Base-by-base conservation (phyloP, 2,113 vertebrate genomes). In the Oreotrochilus melanogaster region DNA sequence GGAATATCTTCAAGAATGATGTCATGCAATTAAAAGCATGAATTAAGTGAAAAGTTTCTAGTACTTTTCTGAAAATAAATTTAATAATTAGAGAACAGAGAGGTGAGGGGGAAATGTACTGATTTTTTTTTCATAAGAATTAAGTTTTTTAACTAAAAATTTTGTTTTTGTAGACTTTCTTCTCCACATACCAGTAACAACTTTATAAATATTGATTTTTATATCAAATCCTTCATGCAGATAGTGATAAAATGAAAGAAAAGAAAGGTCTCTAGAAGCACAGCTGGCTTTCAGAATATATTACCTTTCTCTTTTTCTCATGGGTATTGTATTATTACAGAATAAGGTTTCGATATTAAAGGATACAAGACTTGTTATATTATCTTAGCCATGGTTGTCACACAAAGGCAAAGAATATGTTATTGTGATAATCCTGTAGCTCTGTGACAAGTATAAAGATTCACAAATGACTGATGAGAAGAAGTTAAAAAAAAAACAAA, bases 291-390 rank as follows among this genome's bases (percentile, higher is more conserved):
- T 88, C 12, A 42, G 21, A 27, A 76, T 43, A 54, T 13, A 1
- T 13, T 64, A 23, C 1, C 18, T 84, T 74, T 70, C 16, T 48
- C 8, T 88, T 82, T 86, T 88, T 66, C 42, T 70, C 6, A 12
- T 61, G 11, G 0, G 1, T 56, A 21, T 4, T 1, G 0, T 28
- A 13, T 5, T 72, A 66, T 5, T 57, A 13, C 53, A 58, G n/a
- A 62, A 67, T 23, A 64, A 27, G 6, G 33, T 61, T 78, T 51
- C 74, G 5, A 1, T 58, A 14, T 48, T 66, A 75, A 57, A 85
- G 70, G 15, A 28, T 31, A 48, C 2, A 42, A 1, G 27, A 1
- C 6, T 33, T 5, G 7, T 65, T 70, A 57, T 9, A 27, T 45
- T 64, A 21, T 51, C 28, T 35, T 69, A 88, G 12, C 14, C 30